Percentiles rank a stretch among this genome's conserved stretches.
Conservation (phyloP, 2,797 vertebrate genomes). For the Parotocinclus haroldoi region DNA sequence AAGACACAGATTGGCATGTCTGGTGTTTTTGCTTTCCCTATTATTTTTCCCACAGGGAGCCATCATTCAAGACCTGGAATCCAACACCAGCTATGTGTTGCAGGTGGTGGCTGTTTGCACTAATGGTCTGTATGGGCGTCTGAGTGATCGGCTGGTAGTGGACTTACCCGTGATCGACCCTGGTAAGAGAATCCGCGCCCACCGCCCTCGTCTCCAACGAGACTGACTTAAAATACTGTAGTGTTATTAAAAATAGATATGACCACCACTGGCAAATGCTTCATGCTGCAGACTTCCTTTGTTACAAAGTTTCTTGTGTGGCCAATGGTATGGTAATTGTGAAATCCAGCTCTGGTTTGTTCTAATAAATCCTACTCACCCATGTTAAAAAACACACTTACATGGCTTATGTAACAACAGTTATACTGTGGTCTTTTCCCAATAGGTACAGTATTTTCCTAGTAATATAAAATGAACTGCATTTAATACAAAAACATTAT, state of each 20-base stretch:
- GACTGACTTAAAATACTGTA: conserved; percentile 24
- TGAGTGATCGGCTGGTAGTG: conserved; percentile 81
- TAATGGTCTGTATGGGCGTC: conserved; percentile 85
- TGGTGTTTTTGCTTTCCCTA: not conserved
- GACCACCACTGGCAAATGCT: not conserved
- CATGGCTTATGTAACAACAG: too few species aligned
- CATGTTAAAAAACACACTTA: too few species aligned
- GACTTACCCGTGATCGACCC: conserved; percentile 80
- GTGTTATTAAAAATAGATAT: conserved; percentile 8
- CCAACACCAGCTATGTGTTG: conserved; percentile 89
- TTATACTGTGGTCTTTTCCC: too few species aligned
- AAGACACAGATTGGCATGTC: not conserved
- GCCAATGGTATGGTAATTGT: not conserved
- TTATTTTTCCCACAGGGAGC: conserved; percentile 77
- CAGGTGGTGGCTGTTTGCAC: conserved; percentile 92
- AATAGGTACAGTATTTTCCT: too few species aligned
- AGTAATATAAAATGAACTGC: too few species aligned
- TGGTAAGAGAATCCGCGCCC: conserved; percentile 77
- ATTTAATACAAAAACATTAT: too few species aligned
- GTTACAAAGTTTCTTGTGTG: conserved; percentile 25
- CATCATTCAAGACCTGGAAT: conserved; percentile 83
- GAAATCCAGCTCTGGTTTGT: not conserved
- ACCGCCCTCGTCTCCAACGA: conserved; percentile 34
- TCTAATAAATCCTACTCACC: not conserved
- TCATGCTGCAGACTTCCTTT: conserved; percentile 18